Percentiles rank a stretch among this genome's conserved stretches.
Evolutionary conservation across 2,888 invertebrate genomes (phyloP).

Genomic region (Leptinotarsa juncta): DNA sequence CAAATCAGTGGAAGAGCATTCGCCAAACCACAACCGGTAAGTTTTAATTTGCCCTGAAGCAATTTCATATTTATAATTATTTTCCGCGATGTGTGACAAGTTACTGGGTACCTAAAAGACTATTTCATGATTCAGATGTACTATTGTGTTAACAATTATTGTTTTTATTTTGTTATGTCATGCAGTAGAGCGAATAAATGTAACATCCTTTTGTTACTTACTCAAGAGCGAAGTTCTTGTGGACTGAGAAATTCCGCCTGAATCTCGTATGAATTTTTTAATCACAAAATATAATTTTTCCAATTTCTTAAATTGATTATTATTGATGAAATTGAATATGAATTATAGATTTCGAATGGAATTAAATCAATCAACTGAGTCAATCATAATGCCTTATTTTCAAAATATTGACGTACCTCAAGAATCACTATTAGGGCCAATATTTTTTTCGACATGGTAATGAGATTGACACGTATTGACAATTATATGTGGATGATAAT

Average conservation of each 20-base stretch:
- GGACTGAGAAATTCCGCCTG: background rate
- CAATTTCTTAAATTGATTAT: no score
- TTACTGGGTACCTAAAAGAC: conserved; percentile 2
- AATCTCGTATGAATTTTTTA: no score
- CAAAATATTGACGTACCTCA: no score
- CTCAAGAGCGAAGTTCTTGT: background rate
- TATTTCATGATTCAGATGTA: conserved; percentile 4
- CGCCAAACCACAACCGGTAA: background rate
- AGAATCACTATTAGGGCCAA: no score
- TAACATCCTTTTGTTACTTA: background rate
- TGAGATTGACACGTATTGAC: no score
- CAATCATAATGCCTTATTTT: no score
- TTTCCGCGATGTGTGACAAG: background rate
- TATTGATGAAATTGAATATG: no score
- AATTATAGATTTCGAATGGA: no score
- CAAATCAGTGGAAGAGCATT: background rate
- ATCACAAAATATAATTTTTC: no score
- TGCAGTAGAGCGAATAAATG: conserved; percentile 1
- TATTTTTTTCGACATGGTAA: no score
- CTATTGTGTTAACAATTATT: background rate
- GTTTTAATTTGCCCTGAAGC: background rate
- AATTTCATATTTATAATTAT: background rate
- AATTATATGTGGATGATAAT: no score
- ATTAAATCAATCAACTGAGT: no score
- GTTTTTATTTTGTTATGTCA: background rate